A percentile compares a stretch with the other conserved stretches of the same genome.
Conservation (phyloP, 2,797 vertebrate species). For the Acanthopagrus latus region DNA sequence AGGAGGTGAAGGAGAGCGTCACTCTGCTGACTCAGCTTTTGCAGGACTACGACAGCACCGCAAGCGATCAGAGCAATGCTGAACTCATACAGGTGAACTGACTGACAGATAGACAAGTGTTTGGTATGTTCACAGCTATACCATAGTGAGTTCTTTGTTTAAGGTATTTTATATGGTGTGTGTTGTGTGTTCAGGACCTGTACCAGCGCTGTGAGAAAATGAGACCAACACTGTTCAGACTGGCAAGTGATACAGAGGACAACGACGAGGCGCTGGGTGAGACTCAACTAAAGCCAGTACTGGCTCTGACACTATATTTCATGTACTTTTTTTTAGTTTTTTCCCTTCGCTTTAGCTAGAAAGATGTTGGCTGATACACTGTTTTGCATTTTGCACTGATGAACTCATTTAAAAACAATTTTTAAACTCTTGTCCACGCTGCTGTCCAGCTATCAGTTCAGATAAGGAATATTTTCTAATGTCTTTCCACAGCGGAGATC, state of each 20-base stretch:
- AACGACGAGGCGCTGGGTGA: slow-evolving; percentile 97
- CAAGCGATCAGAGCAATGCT: slow-evolving; percentile 84
- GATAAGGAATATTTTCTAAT: neutral
- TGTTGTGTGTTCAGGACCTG: slow-evolving; percentile 71
- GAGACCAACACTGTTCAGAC: slow-evolving; percentile 96
- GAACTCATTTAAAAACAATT: neutral
- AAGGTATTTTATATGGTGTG: neutral
- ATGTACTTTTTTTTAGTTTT: neutral
- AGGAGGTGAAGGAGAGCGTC: slow-evolving; percentile 96
- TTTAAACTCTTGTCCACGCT: neutral
- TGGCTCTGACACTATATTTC: neutral
- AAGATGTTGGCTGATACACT: neutral
- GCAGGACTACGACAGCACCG: slow-evolving; percentile 87
- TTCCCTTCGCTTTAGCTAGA: neutral
- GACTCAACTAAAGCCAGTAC: neutral
- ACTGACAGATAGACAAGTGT: neutral
- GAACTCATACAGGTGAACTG: slow-evolving; percentile 92
- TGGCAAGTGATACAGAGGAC: slow-evolving; percentile 98
- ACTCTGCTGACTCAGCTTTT: slow-evolving; percentile 94
- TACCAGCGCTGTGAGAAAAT: slow-evolving; percentile 87
- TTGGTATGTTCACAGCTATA: neutral
- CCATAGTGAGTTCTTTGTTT: neutral
- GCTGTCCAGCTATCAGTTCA: neutral
- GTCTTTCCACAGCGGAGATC: slow-evolving; percentile 91
- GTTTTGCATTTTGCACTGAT: neutral